Evolutionary conservation across 2,888 invertebrate species (phyloP).

Genomic region (Napeogenes sylphis): DNA sequence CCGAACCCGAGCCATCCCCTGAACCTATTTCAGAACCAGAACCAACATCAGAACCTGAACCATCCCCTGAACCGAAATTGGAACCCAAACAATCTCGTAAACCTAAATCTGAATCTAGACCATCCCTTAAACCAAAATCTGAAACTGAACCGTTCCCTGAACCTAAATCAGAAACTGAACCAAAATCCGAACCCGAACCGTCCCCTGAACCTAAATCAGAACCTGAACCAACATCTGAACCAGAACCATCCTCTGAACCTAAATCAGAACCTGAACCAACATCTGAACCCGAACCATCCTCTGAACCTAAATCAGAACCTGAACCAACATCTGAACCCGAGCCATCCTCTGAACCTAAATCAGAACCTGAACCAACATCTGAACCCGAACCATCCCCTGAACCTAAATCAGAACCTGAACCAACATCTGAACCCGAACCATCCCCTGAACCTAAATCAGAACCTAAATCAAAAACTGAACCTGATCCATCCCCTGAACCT

Average conservation of each 20-base stretch:
- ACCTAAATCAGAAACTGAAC: conserved; percentile 54
- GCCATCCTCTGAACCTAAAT: conserved; percentile 54
- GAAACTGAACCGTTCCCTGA: conserved; percentile 57
- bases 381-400: conserved; percentile 55
- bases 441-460: conserved; percentile 50
- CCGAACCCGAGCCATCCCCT: conserved; percentile 51
- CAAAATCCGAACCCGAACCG: conserved; percentile 52
- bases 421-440: conserved; percentile 42
- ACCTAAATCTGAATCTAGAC: conserved; percentile 40
- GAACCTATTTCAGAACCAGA: conserved; percentile 60
- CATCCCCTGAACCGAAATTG: conserved; percentile 55
- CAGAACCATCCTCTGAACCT: conserved; percentile 58
- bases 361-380: conserved; percentile 61
- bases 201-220: conserved; percentile 47
- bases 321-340: conserved; percentile 60
- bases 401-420: conserved; percentile 58
- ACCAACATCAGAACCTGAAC: conserved; percentile 59
- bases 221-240: conserved; percentile 49
- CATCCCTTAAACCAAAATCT: conserved; percentile 67
- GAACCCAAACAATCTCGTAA: conserved; percentile 58
- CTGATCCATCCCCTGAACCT: conserved; percentile 57
- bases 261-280: conserved; percentile 56
- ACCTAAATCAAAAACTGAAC: conserved; percentile 67
- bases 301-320: conserved; percentile 59
- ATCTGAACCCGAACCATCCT: conserved; percentile 50